phyloP scores from a whole-genome alignment of 2,888 invertebrate genomes.

The Hemicrepidius hirtus region DNA sequence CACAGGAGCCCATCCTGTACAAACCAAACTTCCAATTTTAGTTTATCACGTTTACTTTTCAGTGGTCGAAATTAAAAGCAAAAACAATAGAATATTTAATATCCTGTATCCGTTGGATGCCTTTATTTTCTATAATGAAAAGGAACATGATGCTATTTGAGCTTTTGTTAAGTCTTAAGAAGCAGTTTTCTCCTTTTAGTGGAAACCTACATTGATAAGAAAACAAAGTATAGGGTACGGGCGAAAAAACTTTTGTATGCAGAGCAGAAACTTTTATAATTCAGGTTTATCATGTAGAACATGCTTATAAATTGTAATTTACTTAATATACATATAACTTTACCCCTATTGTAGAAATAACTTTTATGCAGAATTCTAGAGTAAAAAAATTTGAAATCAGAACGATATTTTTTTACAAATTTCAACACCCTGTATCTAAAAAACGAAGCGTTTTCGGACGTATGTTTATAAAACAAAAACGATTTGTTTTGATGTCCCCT shows the following conservation, averaged over 20 bases:
- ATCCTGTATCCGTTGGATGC: background rate
- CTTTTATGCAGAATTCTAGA: too few relatives aligned
- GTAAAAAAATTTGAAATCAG: too few relatives aligned
- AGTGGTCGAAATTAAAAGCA: background rate
- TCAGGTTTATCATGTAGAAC: too few relatives aligned
- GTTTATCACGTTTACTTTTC: background rate
- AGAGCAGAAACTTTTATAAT: too few relatives aligned
- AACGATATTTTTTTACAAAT: too few relatives aligned
- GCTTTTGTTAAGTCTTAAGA: background rate
- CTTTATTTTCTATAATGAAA: background rate
- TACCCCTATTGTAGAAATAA: too few relatives aligned
- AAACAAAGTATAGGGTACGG: background rate
- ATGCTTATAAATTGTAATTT: too few relatives aligned
- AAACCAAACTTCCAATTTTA: background rate
- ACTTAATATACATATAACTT: too few relatives aligned
- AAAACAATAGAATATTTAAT: background rate
- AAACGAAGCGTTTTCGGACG: too few relatives aligned
- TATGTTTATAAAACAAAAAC: too few relatives aligned
- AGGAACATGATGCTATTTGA: background rate
- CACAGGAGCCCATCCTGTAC: background rate
- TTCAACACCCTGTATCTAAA: too few relatives aligned
- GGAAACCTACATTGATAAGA: background rate
- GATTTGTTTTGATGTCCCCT: too few relatives aligned
- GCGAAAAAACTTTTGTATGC: background rate
- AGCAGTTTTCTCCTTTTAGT: conserved; percentile 6